Percentiles rank a stretch among this genome's conserved stretches.
These are phyloP conservation scores for Verasper variegatus DNA, from an alignment of 2,113 vertebrate species.

Conservation along the genomic window DNA sequence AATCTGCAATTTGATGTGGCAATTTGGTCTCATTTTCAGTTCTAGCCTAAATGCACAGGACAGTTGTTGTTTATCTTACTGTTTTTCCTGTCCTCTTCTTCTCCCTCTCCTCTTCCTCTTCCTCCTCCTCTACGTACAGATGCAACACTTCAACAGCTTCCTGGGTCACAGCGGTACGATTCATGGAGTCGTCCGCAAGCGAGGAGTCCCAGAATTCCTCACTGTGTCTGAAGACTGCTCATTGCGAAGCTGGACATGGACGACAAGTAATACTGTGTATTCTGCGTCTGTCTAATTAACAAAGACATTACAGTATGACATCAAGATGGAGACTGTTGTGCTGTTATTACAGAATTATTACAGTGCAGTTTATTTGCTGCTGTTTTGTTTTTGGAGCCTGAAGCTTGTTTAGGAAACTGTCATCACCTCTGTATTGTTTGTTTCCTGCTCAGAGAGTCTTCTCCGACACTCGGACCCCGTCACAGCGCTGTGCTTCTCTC, in stretches of 20 bases:
- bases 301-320: no score
- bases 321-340: no score
- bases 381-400: background rate
- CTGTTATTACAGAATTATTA: background rate
- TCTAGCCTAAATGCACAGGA: background rate
- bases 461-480: slow-evolving; percentile 51
- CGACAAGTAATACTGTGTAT: slow-evolving; percentile 43
- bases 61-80: background rate
- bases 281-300: background rate
- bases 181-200: slow-evolving; percentile 50
- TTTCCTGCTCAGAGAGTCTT: slow-evolving; percentile 51
- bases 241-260: slow-evolving; percentile 72
- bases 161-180: slow-evolving; percentile 75
- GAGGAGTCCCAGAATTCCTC: slow-evolving; percentile 63
- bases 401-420: no score
- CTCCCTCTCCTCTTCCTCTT: background rate
- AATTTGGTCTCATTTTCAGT: background rate
- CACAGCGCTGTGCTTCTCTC: slow-evolving; percentile 83
- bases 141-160: slow-evolving; percentile 78
- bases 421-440: background rate
- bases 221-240: slow-evolving; percentile 80
- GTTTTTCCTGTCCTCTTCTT: background rate
- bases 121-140: slow-evolving; percentile 50
- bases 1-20: background rate
- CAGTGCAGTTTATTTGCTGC: background rate